Evolutionary conservation across 2,113 vertebrate species (phyloP), one percentile per base, ranked within the genome.

Genomic region (Sylvietta virens): DNA sequence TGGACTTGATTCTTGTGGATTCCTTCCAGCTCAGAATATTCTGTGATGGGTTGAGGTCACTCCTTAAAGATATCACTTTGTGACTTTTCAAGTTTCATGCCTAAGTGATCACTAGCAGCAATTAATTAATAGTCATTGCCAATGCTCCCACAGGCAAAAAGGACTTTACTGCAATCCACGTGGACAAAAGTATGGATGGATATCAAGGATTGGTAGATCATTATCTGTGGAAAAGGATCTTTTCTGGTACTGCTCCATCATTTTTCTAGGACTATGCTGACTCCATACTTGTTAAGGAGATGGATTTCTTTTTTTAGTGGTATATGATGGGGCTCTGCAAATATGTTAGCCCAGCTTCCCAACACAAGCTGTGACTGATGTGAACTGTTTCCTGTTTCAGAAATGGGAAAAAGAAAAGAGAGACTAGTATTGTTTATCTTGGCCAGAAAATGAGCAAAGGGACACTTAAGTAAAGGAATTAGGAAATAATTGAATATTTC

Each of bases 1-100:
- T 44, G 27, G 53, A 23, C 37, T 60, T 0, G 0, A 60, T 69
- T 58, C 37, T 37, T 60, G 9, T 27, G 27, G 11, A 19, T 33
- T 86, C 22, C 17, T 44, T 58, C 44, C 33, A 51, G 2, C 37
- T 44, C 33, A 51, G 44, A 67, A 15, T 37, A 60, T 44, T 60
- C 33, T 44, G 14, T 37, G 22, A 13, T 27, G 50, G 11, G 6
- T 22, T 80, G 12, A 44, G 4, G 16, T 70, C 24, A 51, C 7
- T 71, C 6, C 12, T 83, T 58, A 62, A 71, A 74, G 39, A 64
- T 21, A 26, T 31, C 28, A 28, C 22, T 40, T 67, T 0, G 6
- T 48, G 30, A 16, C 4, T 72, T 83, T 86, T 45, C 18, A 67
- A 5, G 21, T 81, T 62, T 26, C 15, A 21, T 54, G 28, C 15